phyloP scores from a whole-genome alignment of 1,140 invertebrate genomes.

The Dreissena polymorpha region DNA sequence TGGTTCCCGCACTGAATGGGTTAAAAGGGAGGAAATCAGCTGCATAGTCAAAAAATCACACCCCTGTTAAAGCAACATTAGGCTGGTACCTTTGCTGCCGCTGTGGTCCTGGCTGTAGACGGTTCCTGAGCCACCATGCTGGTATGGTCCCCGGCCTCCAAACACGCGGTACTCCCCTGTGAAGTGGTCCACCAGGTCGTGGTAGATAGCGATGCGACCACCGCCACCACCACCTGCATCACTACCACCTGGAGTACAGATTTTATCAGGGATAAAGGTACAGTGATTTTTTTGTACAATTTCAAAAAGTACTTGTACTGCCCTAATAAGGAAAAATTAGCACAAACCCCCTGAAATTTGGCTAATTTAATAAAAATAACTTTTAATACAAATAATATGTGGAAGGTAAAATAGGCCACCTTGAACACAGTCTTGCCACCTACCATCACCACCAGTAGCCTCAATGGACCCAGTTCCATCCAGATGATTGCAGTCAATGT shows the following conservation, averaged over 20 bases:
- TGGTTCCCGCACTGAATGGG: too few relatives aligned
- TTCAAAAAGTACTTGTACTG: too few relatives aligned
- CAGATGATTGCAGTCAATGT: constrained; percentile 61
- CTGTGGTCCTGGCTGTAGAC: constrained; percentile 57
- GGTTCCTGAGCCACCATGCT: constrained; percentile 69
- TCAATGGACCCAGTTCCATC: constrained; percentile 71
- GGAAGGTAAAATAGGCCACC: neutral
- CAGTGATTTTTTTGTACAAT: too few relatives aligned
- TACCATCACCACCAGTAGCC: constrained; percentile 64
- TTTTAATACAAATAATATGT: too few relatives aligned
- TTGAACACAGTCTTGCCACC: neutral
- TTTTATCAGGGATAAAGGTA: too few relatives aligned
- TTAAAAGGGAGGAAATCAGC: too few relatives aligned
- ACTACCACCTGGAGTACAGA: constrained; percentile 42
- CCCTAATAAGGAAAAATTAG: too few relatives aligned
- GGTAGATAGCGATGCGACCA: constrained; percentile 69
- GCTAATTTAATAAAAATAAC: too few relatives aligned
- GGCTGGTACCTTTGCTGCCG: neutral
- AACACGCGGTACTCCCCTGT: constrained; percentile 65
- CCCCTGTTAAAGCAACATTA: too few relatives aligned
- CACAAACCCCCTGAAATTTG: too few relatives aligned
- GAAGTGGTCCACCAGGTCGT: constrained; percentile 63
- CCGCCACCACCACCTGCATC: constrained; percentile 69
- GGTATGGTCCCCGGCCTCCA: constrained; percentile 59
- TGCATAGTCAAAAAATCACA: too few relatives aligned